These are phyloP conservation scores for Eciton burchellii DNA, from an alignment of 1,140 invertebrate species.

Conservation along the genomic window DNA sequence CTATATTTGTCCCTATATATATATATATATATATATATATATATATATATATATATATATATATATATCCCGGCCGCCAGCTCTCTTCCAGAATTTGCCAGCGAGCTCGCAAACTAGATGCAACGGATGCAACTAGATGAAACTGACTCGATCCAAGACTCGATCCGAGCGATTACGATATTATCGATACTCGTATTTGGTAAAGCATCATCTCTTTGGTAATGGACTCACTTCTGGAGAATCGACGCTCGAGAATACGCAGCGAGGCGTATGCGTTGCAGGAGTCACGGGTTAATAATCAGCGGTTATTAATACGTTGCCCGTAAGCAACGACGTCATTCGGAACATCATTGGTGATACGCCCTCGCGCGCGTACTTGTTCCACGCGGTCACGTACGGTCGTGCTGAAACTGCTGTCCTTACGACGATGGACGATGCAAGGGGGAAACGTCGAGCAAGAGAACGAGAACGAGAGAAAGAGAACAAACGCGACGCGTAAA, in stretches of 20 bases:
- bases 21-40: no score
- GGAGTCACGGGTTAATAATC: no score
- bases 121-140: no score
- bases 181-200: no score
- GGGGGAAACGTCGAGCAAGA: slow-evolving; percentile 48
- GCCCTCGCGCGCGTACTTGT: slow-evolving; percentile 50
- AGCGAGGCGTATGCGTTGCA: not conserved
- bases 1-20: not conserved
- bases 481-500: slow-evolving; percentile 23
- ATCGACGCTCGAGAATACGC: not conserved
- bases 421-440: slow-evolving; percentile 50
- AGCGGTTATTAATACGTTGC: slow-evolving; percentile 68
- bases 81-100: no score
- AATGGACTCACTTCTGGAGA: not conserved
- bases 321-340: slow-evolving; percentile 60
- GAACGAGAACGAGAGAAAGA: slow-evolving; percentile 29
- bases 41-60: no score
- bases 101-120: no score
- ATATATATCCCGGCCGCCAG: no score
- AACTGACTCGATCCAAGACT: no score
- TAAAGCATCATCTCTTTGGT: not conserved
- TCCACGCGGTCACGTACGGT: slow-evolving; percentile 39
- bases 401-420: not conserved
- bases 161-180: no score
- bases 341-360: slow-evolving; percentile 33